phyloP scores from a whole-genome alignment of 2,113 vertebrate species.

The Kobus ellipsiprymnus region DNA sequence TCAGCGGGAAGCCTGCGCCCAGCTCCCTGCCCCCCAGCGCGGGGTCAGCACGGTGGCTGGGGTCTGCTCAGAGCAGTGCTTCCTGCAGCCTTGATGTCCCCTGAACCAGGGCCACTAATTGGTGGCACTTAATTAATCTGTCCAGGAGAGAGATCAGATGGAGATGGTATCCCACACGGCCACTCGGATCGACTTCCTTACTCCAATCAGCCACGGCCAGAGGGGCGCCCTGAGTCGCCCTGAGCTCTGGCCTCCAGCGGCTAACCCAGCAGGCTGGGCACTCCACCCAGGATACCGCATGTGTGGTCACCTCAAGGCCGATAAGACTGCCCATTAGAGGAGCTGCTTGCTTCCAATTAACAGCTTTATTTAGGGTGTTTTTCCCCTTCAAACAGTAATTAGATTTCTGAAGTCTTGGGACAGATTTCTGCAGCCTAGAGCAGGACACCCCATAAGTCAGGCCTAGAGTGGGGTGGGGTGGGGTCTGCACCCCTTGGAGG shows the following conservation, averaged over 20 bases:
- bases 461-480: not conserved
- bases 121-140: slow-evolving; percentile 90
- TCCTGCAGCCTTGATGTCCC: slow-evolving; percentile 56
- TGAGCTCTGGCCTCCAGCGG: slow-evolving; percentile 19
- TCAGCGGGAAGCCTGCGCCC: not conserved
- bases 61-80: not conserved
- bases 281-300: slow-evolving; percentile 19
- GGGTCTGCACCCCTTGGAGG: not conserved
- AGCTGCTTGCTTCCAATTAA: slow-evolving; percentile 50
- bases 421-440: slow-evolving; percentile 60
- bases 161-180: slow-evolving; percentile 78
- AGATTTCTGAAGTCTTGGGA: slow-evolving; percentile 71
- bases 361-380: slow-evolving; percentile 5
- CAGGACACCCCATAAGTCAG: slow-evolving; percentile 71
- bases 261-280: slow-evolving; percentile 67
- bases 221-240: slow-evolving; percentile 83
- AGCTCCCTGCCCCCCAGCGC: accelerated
- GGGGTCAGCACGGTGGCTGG: accelerated
- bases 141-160: slow-evolving; percentile 83
- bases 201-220: slow-evolving; percentile 82
- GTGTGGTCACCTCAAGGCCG: not conserved
- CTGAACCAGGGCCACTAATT: slow-evolving; percentile 84
- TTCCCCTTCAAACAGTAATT: slow-evolving; percentile 69
- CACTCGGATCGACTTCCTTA: slow-evolving; percentile 81
- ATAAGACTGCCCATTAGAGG: slow-evolving; percentile 31